These are phyloP conservation scores for Sander lucioperca DNA, from an alignment of 2,113 vertebrate genomes.

Conservation along the genomic window DNA sequence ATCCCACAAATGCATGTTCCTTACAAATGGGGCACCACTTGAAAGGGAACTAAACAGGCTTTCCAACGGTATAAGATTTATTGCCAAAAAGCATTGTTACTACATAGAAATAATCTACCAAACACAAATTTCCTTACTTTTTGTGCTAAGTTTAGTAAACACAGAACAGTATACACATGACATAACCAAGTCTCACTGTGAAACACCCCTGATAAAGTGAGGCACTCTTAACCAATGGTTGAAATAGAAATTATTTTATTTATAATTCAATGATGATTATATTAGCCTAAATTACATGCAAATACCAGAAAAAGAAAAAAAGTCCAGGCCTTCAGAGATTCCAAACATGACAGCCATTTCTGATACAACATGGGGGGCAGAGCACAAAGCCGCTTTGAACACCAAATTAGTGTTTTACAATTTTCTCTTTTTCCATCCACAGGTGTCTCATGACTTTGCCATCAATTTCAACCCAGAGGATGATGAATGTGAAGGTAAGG, in stretches of 20 bases:
- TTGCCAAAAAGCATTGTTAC: too few species aligned
- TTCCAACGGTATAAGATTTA: too few species aligned
- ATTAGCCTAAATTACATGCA: neutral
- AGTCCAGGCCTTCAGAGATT: neutral
- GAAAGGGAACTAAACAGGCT: too few species aligned
- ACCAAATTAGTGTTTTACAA: conserved; percentile 10
- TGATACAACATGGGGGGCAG: neutral
- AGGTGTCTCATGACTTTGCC: conserved; percentile 98
- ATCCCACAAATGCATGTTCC: too few species aligned
- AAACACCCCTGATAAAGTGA: neutral
- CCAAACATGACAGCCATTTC: neutral
- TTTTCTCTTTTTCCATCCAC: conserved; percentile 32
- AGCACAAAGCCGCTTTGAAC: neutral
- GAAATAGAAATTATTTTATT: neutral
- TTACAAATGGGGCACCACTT: too few species aligned
- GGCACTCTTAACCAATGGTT: neutral
- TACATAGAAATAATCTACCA: too few species aligned
- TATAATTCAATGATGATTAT: neutral
- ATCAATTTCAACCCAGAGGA: conserved; percentile 96
- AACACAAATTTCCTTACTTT: too few species aligned
- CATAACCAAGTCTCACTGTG: neutral
- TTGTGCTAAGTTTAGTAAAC: too few species aligned
- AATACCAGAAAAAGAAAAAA: neutral
- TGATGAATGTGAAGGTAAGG: conserved; percentile 95
- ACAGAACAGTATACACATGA: neutral